Base-by-base conservation (phyloP, 1,140 invertebrate genomes). In the Bombus vancouverensis region DNA sequence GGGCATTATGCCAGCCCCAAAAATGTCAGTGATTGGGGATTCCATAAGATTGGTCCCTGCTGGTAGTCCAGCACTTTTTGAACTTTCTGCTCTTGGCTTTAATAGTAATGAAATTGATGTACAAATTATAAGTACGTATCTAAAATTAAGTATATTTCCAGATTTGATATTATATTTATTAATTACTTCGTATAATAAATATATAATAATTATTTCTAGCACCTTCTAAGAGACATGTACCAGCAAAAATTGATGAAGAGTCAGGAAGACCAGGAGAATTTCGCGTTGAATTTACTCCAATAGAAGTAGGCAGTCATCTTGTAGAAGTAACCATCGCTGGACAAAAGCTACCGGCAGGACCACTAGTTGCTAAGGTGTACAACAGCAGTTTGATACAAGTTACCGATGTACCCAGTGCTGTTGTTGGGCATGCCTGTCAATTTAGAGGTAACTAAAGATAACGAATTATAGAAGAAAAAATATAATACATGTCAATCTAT, bases 341-440 rank as follows among this genome's bases (percentile, higher is more conserved):
- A 86, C 97, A 98, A 93, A 98, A 98, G 95, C 95, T 99, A 87
- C 97, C 97, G 91, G 97, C 97, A 85, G 98, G 98, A 71, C 98
- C 98, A 32, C 96, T 99, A 71, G 96, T 98, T 80, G 98, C 98
- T 88, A 99, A 99, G 96, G 98, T 98, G 77, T 99, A 99, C 94
- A 98, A 99, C 95, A 97, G 98, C 87, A 97, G 97, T 87, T 96
- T 98, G 72, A 99, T 99, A 92, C 97, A 98, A 95, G 98, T 99
- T 86, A 98, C 98, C 65, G 98, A 99, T 95, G 98, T 99, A 71
- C 97, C 97, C 93, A 98, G 98, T 91, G 98, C 98, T 88, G 97
- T 98, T 88, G 97, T 99, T 34, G 98, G 98, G 89, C 97, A 99
- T 95, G 97, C 98, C 89, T 98, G 98, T 93, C 98, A 99, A 95